These are phyloP conservation scores for Sweltsa coloradensis DNA, from an alignment of 1,140 invertebrate species.

Conservation along the genomic window DNA sequence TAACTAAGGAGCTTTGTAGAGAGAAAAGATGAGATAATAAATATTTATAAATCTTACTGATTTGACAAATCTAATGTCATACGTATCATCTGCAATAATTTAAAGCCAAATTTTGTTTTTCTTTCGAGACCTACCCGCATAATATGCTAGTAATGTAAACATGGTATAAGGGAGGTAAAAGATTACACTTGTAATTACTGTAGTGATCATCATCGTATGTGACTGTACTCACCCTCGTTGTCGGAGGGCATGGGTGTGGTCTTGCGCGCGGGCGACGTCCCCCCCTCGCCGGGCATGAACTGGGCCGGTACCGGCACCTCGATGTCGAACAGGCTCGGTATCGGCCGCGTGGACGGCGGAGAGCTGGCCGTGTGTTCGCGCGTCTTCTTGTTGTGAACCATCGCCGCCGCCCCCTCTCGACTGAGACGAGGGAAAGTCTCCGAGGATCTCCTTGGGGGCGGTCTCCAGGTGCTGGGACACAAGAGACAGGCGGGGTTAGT, in stretches of 20 bases:
- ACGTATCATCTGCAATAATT: too few relatives aligned
- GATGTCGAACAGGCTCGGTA: conserved; percentile 42
- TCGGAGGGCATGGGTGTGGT: conserved; percentile 11
- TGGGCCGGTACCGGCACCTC: conserved; percentile 34
- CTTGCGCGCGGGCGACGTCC: not conserved
- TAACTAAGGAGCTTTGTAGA: too few relatives aligned
- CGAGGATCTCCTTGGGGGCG: conserved; percentile 78
- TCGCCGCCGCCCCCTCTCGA: conserved; percentile 52
- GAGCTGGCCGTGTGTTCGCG: conserved; percentile 30
- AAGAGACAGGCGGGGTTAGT: too few relatives aligned
- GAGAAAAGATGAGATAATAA: too few relatives aligned
- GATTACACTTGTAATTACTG: too few relatives aligned
- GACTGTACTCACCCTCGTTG: conserved; percentile 12
- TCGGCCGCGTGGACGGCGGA: conserved; percentile 32
- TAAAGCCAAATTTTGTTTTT: too few relatives aligned
- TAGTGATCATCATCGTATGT: too few relatives aligned
- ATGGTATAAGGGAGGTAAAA: too few relatives aligned
- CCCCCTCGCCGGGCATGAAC: conserved; percentile 13
- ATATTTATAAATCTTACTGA: too few relatives aligned
- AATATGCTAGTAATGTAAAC: too few relatives aligned
- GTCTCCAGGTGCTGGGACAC: conserved; percentile 68
- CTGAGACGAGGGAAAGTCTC: conserved; percentile 72
- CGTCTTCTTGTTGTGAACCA: conserved; percentile 48
- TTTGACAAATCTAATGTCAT: too few relatives aligned
- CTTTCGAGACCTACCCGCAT: too few relatives aligned